Evolutionary conservation across 2,797 vertebrate species (phyloP).

Genomic region (Valencia hispanica): DNA sequence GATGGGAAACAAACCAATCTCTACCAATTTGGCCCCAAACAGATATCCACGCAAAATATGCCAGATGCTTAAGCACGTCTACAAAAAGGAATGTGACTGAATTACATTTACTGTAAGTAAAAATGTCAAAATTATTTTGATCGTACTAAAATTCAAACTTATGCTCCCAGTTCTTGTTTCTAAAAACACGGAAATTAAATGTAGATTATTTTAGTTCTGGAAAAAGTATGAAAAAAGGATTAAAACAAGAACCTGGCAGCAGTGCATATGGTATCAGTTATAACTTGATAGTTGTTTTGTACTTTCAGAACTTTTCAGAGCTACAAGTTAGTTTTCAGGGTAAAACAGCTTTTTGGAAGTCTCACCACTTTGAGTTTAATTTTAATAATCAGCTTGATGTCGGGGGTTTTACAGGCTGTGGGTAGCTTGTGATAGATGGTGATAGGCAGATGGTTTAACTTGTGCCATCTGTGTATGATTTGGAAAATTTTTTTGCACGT

Average conservation of each 20-base stretch:
- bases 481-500: neutral
- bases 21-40: too few species aligned
- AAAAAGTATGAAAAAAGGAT: neutral
- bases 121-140: too few species aligned
- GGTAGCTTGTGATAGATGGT: neutral
- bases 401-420: constrained; percentile 1
- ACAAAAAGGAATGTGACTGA: too few species aligned
- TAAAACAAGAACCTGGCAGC: too few species aligned
- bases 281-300: neutral
- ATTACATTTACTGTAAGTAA: too few species aligned
- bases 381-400: neutral
- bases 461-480: neutral
- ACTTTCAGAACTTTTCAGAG: neutral
- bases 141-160: too few species aligned
- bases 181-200: neutral
- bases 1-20: too few species aligned
- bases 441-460: constrained; percentile 5
- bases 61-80: too few species aligned
- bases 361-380: neutral
- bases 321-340: neutral
- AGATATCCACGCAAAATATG: too few species aligned
- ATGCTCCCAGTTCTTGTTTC: too few species aligned
- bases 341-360: neutral
- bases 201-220: neutral
- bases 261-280: neutral